These are phyloP conservation scores for Rhyacophila brunnea DNA, from an alignment of 1,140 invertebrate species.

Conservation along the genomic window DNA sequence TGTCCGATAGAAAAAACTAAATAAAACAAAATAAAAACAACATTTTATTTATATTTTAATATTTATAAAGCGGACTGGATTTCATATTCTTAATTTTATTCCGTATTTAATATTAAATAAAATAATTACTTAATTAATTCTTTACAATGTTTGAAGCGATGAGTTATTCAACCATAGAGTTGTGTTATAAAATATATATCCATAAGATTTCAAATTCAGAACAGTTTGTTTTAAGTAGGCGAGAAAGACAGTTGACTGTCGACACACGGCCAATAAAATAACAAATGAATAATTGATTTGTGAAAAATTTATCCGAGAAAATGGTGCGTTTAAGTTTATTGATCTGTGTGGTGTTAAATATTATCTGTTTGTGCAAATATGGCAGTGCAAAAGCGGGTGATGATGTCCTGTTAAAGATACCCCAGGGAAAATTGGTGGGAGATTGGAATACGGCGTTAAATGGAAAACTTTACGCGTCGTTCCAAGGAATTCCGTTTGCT, in stretches of 20 bases:
- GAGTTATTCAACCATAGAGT: no score
- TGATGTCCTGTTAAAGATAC: conserved; percentile 16
- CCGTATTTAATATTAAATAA: no score
- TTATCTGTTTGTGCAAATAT: neutral
- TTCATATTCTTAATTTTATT: no score
- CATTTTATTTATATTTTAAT: no score
- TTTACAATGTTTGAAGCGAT: no score
- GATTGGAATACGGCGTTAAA: conserved; percentile 22
- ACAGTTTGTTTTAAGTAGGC: neutral
- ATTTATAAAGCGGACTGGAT: no score
- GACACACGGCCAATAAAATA: neutral
- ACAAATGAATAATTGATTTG: neutral
- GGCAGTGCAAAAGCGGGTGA: neutral
- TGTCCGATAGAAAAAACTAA: no score
- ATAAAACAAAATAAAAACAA: no score
- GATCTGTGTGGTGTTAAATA: neutral
- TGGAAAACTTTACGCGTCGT: conserved; percentile 25
- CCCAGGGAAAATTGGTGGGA: conserved; percentile 26
- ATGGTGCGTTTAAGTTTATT: neutral
- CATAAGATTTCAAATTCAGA: neutral
- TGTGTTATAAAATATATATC: no score
- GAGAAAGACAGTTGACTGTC: neutral
- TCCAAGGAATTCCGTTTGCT: conserved; percentile 33
- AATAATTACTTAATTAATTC: no score
- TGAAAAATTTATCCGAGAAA: neutral